Conservation (phyloP, 2,888 invertebrate species). For the Gandaritis pyraliata region DNA sequence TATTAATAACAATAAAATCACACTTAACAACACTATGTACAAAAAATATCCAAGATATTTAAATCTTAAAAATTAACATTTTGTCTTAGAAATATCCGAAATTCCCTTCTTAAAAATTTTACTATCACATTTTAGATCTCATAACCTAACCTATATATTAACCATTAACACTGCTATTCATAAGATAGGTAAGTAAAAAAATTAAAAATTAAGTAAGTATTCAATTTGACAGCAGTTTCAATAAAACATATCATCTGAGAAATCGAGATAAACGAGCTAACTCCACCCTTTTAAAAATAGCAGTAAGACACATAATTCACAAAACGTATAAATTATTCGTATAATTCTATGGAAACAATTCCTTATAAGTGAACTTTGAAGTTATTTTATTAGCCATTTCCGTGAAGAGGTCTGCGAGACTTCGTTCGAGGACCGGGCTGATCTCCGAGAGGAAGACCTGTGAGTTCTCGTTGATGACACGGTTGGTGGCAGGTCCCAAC, state of each 20-base stretch:
- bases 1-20: slow-evolving; percentile 7
- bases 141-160: slow-evolving; percentile 30
- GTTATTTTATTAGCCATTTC: slow-evolving; percentile 89
- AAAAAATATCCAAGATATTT: slow-evolving; percentile 9
- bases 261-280: too few species aligned
- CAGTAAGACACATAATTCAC: slow-evolving; percentile 6
- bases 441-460: slow-evolving; percentile 88
- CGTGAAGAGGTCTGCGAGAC: slow-evolving; percentile 87
- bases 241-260: too few species aligned
- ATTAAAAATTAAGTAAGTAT: not conserved
- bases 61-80: slow-evolving; percentile 6
- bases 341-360: slow-evolving; percentile 85
- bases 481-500: slow-evolving; percentile 87
- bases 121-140: slow-evolving; percentile 44
- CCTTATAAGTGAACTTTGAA: slow-evolving; percentile 87
- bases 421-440: slow-evolving; percentile 86
- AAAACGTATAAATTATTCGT: not conserved
- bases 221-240: too few species aligned
- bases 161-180: not conserved
- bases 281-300: not conserved
- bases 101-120: slow-evolving; percentile 35
- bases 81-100: slow-evolving; percentile 18
- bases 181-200: not conserved
- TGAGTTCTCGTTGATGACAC: slow-evolving; percentile 87
- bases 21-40: slow-evolving; percentile 18